Conservation (phyloP, 2,797 vertebrate genomes). For the Uromys caudimaculatus region DNA sequence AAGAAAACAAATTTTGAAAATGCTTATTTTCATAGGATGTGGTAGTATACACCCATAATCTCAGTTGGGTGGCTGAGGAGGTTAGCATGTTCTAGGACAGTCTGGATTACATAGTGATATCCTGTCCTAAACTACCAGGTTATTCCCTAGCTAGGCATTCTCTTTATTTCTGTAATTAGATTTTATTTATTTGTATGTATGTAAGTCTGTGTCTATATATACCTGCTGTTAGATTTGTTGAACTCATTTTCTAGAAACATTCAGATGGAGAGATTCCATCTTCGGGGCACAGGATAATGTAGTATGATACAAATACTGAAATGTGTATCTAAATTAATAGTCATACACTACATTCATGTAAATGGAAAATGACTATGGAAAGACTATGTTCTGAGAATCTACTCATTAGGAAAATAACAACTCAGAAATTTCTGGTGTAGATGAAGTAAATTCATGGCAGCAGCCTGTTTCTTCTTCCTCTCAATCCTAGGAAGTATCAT, state of each 20-base stretch:
- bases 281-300: not conserved
- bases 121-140: not conserved
- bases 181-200: slow-evolving; percentile 16
- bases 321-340: slow-evolving; percentile 30
- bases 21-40: not conserved
- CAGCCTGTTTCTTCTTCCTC: not conserved
- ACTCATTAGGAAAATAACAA: not conserved
- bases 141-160: not conserved
- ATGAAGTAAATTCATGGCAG: not conserved
- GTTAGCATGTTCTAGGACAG: not conserved
- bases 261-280: not conserved
- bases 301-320: slow-evolving; percentile 22
- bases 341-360: not conserved
- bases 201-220: too few relatives aligned
- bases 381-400: not conserved
- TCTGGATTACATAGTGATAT: not conserved
- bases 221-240: not conserved
- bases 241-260: slow-evolving; percentile 33
- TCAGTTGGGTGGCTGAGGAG: not conserved
- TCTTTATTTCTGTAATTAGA: not conserved
- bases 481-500: not conserved
- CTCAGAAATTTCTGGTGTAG: not conserved
- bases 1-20: not conserved
- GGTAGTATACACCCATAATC: not conserved
- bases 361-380: not conserved